These are phyloP conservation scores for Himalopsyche anomala DNA, from an alignment of 2,888 invertebrate genomes.

Conservation along the genomic window DNA sequence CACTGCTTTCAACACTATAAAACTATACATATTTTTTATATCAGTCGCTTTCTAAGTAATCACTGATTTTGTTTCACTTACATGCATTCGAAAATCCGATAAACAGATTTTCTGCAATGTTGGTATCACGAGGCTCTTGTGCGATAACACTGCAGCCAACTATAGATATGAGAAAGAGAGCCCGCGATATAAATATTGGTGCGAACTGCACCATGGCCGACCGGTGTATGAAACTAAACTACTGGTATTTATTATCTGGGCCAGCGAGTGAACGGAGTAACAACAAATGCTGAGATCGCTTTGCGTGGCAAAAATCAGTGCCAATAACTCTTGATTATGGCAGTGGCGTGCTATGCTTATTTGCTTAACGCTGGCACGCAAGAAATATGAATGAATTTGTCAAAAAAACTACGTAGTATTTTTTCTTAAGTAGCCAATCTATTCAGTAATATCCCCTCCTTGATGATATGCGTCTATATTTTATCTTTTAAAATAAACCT, in stretches of 20 bases:
- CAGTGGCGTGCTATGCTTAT: background rate
- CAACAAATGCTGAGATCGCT: conserved; percentile 6
- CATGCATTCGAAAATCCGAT: conserved; percentile 56
- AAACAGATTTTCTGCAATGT: conserved; percentile 55
- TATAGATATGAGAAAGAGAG: conserved; percentile 53
- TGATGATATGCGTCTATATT: no score
- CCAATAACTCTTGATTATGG: background rate
- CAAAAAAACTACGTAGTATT: no score
- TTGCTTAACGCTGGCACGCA: no score
- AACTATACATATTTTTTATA: background rate
- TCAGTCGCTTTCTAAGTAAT: background rate
- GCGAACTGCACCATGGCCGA: conserved; percentile 55
- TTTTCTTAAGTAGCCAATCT: no score
- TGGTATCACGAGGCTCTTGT: conserved; percentile 50
- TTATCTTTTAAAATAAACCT: no score
- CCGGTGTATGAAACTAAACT: conserved; percentile 45
- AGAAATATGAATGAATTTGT: no score
- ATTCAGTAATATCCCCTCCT: no score
- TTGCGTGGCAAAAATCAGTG: background rate
- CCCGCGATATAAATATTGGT: conserved; percentile 52
- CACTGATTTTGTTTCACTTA: conserved; percentile 48
- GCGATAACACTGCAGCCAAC: conserved; percentile 49
- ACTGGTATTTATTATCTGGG: conserved; percentile 20
- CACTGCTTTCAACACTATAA: no score
- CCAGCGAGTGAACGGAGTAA: conserved; percentile 1